Percentiles rank a stretch among this genome's conserved stretches.
These are phyloP conservation scores for Nomada ruficornis DNA, from an alignment of 2,888 invertebrate species.

Conservation along the genomic window DNA sequence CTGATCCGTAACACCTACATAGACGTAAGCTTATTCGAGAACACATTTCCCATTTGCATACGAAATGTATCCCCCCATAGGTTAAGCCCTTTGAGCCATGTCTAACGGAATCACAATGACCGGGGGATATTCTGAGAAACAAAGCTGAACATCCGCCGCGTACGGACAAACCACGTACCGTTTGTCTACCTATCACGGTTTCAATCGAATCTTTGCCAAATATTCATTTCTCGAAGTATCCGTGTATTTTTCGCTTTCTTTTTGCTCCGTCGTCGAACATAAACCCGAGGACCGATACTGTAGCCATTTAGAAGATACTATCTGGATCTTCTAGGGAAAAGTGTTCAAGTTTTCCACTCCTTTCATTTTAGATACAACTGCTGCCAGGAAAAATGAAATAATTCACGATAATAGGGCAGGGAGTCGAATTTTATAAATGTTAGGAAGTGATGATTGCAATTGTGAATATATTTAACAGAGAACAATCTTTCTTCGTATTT, in stretches of 20 bases:
- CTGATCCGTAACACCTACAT: constrained; percentile 73
- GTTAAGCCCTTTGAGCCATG: constrained; percentile 72
- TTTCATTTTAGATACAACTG: too few relatives aligned
- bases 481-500: too few relatives aligned
- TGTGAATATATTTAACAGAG: too few relatives aligned
- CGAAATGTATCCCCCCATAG: constrained; percentile 67
- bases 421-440: too few relatives aligned
- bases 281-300: constrained; percentile 32
- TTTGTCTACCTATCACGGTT: not conserved
- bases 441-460: too few relatives aligned
- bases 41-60: constrained; percentile 76
- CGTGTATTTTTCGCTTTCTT: too few relatives aligned
- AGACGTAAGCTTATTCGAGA: constrained; percentile 72
- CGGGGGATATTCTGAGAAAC: constrained; percentile 69
- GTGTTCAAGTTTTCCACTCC: too few relatives aligned
- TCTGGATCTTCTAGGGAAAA: too few relatives aligned
- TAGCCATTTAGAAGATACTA: not conserved
- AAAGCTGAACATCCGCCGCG: constrained; percentile 35
- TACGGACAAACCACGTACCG: too few relatives aligned
- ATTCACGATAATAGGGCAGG: too few relatives aligned
- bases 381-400: too few relatives aligned
- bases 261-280: constrained; percentile 16
- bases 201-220: constrained; percentile 25
- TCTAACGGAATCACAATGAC: constrained; percentile 74
- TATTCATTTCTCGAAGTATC: constrained; percentile 23